Conservation (phyloP, 2,797 vertebrate genomes). For the Neopelma chrysocephalum region DNA sequence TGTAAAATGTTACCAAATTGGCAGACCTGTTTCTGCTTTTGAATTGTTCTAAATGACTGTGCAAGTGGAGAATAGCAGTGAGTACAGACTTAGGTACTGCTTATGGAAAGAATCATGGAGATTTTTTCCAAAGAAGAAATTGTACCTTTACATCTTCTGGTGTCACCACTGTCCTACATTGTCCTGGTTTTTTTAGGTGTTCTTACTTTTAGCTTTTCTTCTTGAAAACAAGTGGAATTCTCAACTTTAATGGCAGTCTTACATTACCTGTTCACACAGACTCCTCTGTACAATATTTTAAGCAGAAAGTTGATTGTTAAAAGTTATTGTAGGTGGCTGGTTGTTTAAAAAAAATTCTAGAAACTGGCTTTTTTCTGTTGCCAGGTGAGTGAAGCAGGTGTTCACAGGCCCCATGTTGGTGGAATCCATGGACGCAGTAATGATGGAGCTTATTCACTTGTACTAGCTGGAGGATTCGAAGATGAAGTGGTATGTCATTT, state of each 20-base stretch:
- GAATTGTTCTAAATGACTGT: background rate
- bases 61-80: background rate
- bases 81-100: background rate
- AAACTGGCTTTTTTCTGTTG: background rate
- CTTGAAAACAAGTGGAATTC: background rate
- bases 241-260: background rate
- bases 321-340: background rate
- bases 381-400: conserved; percentile 97
- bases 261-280: background rate
- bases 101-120: background rate
- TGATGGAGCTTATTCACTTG: conserved; percentile 96
- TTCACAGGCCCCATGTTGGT: conserved; percentile 96
- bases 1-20: background rate
- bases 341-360: background rate
- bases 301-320: background rate
- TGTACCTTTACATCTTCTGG: background rate
- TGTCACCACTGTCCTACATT: background rate
- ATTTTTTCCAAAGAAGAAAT: background rate
- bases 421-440: conserved; percentile 98
- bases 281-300: background rate
- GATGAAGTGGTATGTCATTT: conserved; percentile 93
- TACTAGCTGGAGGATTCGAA: conserved; percentile 96
- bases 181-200: background rate
- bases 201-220: background rate
- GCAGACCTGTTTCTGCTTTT: background rate